Evolutionary conservation across 64 coral and sea anemone species (phyloP), one percentile per base, ranked within the genome.

Genomic region (Porites australiensis): DNA sequence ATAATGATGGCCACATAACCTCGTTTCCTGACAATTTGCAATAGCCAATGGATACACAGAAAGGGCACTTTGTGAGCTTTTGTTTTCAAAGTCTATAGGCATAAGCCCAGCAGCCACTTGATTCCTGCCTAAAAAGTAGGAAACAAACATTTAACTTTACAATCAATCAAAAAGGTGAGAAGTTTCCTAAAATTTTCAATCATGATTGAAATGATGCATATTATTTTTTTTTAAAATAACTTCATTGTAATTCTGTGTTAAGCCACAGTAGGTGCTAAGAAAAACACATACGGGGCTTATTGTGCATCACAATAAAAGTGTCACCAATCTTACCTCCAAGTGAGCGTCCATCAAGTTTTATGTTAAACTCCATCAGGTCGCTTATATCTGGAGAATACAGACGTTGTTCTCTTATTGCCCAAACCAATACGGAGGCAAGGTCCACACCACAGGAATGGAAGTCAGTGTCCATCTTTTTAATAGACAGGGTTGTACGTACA

Each of bases 291-390:
- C n/a, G n/a, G n/a, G n/a, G n/a, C n/a, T n/a, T n/a, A n/a, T n/a
- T n/a, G n/a, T n/a, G n/a, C n/a, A n/a, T n/a, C n/a, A n/a, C n/a
- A n/a, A n/a, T n/a, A n/a, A n/a, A n/a, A n/a, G n/a, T n/a, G n/a
- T n/a, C n/a, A n/a, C n/a, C n/a, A n/a, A 54, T 54, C 9, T 74
- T 88, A 74, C 88, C 88, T 79, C 88, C 88, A 6, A 77, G 74
- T 65, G 88, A 58, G 19, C 88, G 88, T 16, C 88, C 88, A 79
- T 89, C 88, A 61, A 89, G 67, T 66, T 89, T 89, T 22, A 89
- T 79, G 44, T 89, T 79, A 74, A 89, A 89, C 50, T 89, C 74
- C 67, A 77, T 64, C n/a, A n/a, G n/a, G 44, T 58, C 21, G 14
- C 54, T 10, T 49, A 14, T 50, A 79, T 89, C 88, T 64, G 74